Evolutionary conservation across 2,113 vertebrate species (phyloP).

Genomic region (Saguinus midas): DNA sequence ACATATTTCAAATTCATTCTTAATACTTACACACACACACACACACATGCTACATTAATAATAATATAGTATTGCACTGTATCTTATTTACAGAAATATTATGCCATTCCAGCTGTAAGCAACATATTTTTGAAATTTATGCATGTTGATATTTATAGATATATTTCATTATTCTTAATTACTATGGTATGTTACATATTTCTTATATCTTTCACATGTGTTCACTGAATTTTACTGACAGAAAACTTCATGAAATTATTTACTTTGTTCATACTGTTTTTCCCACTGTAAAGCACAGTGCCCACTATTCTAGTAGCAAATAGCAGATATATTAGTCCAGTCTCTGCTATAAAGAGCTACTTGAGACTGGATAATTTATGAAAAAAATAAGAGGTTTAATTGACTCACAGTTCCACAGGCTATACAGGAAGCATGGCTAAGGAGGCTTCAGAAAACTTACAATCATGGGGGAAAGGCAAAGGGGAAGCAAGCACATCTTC

Average conservation of each 20-base stretch:
- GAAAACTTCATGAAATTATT: neutral
- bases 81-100: neutral
- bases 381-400: too few relatives aligned
- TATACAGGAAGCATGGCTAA: too few relatives aligned
- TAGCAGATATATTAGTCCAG: neutral
- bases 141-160: neutral
- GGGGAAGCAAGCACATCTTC: too few relatives aligned
- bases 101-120: neutral
- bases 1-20: neutral
- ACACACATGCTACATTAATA: accelerated
- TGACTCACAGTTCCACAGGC: too few relatives aligned
- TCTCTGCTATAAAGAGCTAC: too few relatives aligned
- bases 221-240: neutral
- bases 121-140: neutral
- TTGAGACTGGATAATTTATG: too few relatives aligned
- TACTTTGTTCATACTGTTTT: neutral
- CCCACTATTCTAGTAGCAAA: neutral
- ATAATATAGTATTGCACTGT: neutral
- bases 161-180: neutral
- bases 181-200: neutral
- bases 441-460: too few relatives aligned
- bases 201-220: neutral
- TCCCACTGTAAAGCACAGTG: too few relatives aligned
- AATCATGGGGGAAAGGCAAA: too few relatives aligned
- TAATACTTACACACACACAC: neutral